These are phyloP conservation scores for Syrrhaptes paradoxus DNA, from an alignment of 2,113 vertebrate genomes.

Conservation along the genomic window DNA sequence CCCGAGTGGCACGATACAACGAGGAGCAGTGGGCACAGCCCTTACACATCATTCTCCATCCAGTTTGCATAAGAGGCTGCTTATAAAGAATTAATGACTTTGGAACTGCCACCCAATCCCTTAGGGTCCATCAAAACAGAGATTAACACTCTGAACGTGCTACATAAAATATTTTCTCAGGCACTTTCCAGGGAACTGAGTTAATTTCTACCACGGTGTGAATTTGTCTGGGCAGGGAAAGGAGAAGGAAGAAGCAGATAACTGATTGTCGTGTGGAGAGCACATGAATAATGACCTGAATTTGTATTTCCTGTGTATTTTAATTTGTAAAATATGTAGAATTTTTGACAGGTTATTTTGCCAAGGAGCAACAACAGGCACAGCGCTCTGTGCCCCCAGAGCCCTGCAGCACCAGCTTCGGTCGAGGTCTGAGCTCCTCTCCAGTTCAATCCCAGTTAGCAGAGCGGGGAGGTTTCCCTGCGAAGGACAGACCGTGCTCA, in stretches of 20 bases:
- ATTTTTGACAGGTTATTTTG: neutral
- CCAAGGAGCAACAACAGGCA: neutral
- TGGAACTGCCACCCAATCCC: slow-evolving; percentile 16
- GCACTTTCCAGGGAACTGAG: neutral
- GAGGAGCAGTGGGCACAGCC: neutral
- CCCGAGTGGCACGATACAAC: rapidly evolving
- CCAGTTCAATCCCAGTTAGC: neutral
- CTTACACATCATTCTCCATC: neutral
- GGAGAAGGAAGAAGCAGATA: neutral
- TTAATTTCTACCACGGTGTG: neutral
- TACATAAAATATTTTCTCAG: neutral
- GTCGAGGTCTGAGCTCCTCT: neutral
- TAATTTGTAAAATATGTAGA: neutral
- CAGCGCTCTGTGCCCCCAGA: neutral
- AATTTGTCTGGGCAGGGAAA: neutral
- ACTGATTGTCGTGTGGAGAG: neutral
- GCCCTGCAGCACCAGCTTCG: neutral
- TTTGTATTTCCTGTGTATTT: neutral
- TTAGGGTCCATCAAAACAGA: neutral
- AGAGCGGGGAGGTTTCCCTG: rapidly evolving
- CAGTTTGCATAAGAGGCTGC: neutral
- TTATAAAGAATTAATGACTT: slow-evolving; percentile 27
- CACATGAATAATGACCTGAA: rapidly evolving
- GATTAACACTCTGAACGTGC: neutral
- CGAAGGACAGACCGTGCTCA: neutral